These are phyloP conservation scores for Apus apus DNA, from an alignment of 2,113 vertebrate species.

Conservation along the genomic window DNA sequence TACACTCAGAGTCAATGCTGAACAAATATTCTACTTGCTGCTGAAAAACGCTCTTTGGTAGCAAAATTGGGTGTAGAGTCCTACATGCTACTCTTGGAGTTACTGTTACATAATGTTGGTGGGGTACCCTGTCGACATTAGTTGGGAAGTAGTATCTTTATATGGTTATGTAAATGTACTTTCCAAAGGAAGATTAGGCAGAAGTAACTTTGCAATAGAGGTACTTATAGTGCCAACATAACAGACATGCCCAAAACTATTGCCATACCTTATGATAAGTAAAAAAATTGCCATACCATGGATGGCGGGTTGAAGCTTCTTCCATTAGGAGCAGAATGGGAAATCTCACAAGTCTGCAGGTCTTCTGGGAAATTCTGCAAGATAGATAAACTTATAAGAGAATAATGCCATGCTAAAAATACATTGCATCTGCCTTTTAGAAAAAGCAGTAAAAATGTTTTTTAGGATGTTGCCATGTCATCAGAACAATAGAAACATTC, in stretches of 20 bases:
- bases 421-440: background rate
- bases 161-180: background rate
- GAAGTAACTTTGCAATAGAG: background rate
- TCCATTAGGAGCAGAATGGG: background rate
- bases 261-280: background rate
- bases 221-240: background rate
- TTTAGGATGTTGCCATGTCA: background rate
- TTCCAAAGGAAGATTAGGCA: background rate
- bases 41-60: background rate
- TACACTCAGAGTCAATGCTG: background rate
- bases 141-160: background rate
- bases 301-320: background rate
- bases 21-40: background rate
- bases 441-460: background rate
- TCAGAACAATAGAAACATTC: constrained; percentile 6
- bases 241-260: background rate
- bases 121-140: background rate
- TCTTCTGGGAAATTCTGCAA: background rate
- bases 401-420: background rate
- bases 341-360: background rate
- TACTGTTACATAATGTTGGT: background rate
- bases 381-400: background rate
- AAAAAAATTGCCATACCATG: background rate
- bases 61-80: background rate
- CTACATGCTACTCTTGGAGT: background rate